Base-by-base conservation (phyloP, 2,888 invertebrate species). In the Pandemis cinnamomeana region DNA sequence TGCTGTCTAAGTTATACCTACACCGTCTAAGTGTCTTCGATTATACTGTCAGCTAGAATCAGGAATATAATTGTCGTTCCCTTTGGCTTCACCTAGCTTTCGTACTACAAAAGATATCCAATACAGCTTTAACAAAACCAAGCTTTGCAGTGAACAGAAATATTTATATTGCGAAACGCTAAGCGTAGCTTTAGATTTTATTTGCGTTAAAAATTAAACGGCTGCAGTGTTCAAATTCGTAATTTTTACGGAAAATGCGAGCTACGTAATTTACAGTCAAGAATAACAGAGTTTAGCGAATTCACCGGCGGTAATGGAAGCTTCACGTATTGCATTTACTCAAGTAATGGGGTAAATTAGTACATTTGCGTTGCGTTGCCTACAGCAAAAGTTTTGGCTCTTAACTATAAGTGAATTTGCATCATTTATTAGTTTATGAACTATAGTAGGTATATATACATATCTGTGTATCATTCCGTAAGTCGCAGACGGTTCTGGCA, bases 261-360 rank as follows among this genome's bases (percentile, higher is more conserved):
- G 15, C n/a, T 53, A 53, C n/a, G 8, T 53, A 36, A n/a, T 53
- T 53, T 15, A 53, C 53, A 53, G 53, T 53, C 53, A 15, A 5
- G 7, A 53, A 53, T 53, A 53, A 53, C n/a, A 6, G 48, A 48
- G n/a, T 15, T 53, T 15, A n/a, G 7, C 8, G 53, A 53, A 53
- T 15, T 53, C 53, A 15, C 53, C 7, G 5, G 53, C 53, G 5
- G 53, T 15, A 53, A 53, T 53, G 15, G 15, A 53, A 53, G 53
- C 53, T 53, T 53, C n/a, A 53, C n/a, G n/a, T 53, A 58, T 58
- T 27, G 58, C 27, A 20, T 58, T 58, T 58, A 58, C 58, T 58
- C 58, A 27, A 58, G 27, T 58, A 58, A 58, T 58, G 27, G 27
- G 10, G 27, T 8, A 20, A 27, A 58, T 58, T 55, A 55, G 15